Conservation (phyloP, 2,888 invertebrate species). For the Aplocera efformata region DNA sequence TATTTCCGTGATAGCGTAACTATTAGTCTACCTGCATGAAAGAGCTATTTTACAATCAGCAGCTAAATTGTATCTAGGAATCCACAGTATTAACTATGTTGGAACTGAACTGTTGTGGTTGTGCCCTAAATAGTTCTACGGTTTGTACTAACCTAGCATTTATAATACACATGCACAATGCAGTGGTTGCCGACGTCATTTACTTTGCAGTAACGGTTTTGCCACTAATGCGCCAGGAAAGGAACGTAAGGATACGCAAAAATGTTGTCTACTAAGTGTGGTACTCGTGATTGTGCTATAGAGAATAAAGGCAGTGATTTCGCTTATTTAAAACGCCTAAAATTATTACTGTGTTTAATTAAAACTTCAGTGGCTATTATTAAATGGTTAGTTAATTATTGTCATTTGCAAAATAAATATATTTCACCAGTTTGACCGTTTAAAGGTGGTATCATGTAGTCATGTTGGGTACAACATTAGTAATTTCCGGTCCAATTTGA, state of each 20-base stretch:
- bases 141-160: slow-evolving; percentile 68
- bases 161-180: slow-evolving; percentile 76
- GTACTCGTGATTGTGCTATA: slow-evolving; percentile 49
- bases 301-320: slow-evolving; percentile 38
- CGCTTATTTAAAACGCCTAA: slow-evolving; percentile 23
- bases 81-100: slow-evolving; percentile 18
- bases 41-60: slow-evolving; percentile 13
- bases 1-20: slow-evolving; percentile 4
- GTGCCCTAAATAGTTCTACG: slow-evolving; percentile 62
- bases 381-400: slow-evolving; percentile 44
- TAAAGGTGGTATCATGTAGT: no score
- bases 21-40: slow-evolving; percentile 6
- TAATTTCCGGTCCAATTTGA: slow-evolving; percentile 7
- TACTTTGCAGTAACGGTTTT: slow-evolving; percentile 77
- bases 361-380: slow-evolving; percentile 11
- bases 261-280: slow-evolving; percentile 64
- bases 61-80: slow-evolving; percentile 9
- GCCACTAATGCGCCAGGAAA: slow-evolving; percentile 73
- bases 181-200: slow-evolving; percentile 75
- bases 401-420: no score
- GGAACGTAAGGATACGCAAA: slow-evolving; percentile 60
- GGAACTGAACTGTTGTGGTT: slow-evolving; percentile 29
- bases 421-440: no score
- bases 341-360: slow-evolving; percentile 25
- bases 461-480: background rate